phyloP scores from a whole-genome alignment of 2,888 invertebrate genomes.

The Eupithecia centaureata region DNA sequence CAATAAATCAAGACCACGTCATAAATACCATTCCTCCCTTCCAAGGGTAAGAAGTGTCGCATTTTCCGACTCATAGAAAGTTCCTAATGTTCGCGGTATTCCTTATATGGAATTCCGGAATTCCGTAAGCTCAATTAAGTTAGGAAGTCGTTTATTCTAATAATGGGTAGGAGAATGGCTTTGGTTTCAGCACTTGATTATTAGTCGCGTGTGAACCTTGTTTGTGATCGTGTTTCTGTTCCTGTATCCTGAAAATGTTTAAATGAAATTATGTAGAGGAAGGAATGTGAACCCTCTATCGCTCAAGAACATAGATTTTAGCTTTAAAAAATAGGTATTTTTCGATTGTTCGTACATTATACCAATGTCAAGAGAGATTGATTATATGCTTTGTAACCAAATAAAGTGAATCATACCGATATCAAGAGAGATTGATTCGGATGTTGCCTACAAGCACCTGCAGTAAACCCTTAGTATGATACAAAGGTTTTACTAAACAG shows the following conservation, averaged over 20 bases:
- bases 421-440: too few species aligned
- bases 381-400: too few species aligned
- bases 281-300: too few species aligned
- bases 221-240: constrained; percentile 21
- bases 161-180: constrained; percentile 43
- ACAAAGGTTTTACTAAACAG: too few species aligned
- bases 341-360: too few species aligned
- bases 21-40: constrained; percentile 59
- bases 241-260: constrained; percentile 4
- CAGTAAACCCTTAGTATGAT: too few species aligned
- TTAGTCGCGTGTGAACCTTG: constrained; percentile 34
- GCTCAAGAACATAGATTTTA: neutral
- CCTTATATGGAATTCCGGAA: constrained; percentile 44
- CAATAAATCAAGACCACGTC: constrained; percentile 62
- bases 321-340: too few species aligned
- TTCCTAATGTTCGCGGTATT: constrained; percentile 47
- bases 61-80: constrained; percentile 61
- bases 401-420: too few species aligned
- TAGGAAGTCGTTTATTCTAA: constrained; percentile 48
- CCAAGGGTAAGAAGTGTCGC: constrained; percentile 60
- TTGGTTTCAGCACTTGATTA: constrained; percentile 40
- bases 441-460: too few species aligned
- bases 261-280: neutral
- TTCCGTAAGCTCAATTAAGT: constrained; percentile 48
- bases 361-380: too few species aligned